A percentile compares a stretch with the other conserved stretches of the same genome.
phyloP scores from a whole-genome alignment of 2,888 invertebrate genomes.

The Alentia gelatinosa region DNA sequence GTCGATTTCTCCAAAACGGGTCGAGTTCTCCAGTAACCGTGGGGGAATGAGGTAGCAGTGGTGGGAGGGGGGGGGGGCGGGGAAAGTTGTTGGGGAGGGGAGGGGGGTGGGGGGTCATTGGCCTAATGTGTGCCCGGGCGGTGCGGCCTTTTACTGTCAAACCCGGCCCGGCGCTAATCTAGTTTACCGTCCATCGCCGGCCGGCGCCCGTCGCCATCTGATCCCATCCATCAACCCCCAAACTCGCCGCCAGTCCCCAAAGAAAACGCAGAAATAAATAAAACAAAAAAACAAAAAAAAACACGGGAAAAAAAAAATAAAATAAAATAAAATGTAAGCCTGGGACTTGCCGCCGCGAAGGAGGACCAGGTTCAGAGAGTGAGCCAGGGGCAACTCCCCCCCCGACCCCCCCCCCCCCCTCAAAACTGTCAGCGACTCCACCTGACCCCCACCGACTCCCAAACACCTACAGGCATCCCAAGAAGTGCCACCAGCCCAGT shows the following conservation, averaged over 20 bases:
- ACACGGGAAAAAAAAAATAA: not conserved
- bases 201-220: not conserved
- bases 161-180: not conserved
- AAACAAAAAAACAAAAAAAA: not conserved
- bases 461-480: not conserved
- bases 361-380: not conserved
- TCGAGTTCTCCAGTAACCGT: too few relatives aligned
- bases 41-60: too few relatives aligned
- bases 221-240: not conserved
- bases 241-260: not conserved
- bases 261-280: not conserved
- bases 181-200: conserved; percentile 15
- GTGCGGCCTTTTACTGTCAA: conserved; percentile 5
- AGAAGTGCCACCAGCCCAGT: not conserved
- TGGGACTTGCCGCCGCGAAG: not conserved
- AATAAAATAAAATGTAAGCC: not conserved
- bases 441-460: not conserved
- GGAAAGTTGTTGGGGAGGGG: not conserved
- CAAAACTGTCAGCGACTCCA: not conserved
- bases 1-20: too few relatives aligned
- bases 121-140: not conserved
- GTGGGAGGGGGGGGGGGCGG: not conserved
- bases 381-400: not conserved
- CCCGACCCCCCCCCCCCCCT: not conserved
- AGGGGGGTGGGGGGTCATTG: conserved; percentile 29